Conservation (phyloP, 64 coral and sea anemone genomes). For the Astreopora myriophthalma region DNA sequence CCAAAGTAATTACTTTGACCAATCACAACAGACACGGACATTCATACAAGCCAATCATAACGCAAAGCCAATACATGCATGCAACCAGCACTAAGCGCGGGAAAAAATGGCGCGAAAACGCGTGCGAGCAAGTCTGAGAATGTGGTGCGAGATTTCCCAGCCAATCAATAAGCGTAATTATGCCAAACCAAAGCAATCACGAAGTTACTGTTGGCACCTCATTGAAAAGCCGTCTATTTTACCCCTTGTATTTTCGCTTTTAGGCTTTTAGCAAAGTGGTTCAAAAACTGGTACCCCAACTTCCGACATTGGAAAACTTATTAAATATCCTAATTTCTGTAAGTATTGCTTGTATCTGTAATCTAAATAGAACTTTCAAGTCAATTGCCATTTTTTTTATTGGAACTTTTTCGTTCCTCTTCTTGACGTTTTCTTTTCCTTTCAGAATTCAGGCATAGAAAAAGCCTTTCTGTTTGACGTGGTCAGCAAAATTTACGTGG, state of each 20-base stretch:
- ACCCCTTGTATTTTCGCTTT: not conserved
- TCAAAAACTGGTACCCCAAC: conserved; percentile 82
- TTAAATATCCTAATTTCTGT: conserved; percentile 87
- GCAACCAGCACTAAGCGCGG: no score
- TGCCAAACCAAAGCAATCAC: no score
- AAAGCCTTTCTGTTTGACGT: conserved; percentile 99
- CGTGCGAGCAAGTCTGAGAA: no score
- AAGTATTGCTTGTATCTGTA: not conserved
- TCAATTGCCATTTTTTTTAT: not conserved
- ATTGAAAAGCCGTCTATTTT: no score
- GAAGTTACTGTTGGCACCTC: no score
- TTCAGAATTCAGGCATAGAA: conserved; percentile 96
- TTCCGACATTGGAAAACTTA: conserved; percentile 85
- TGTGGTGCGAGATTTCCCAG: no score
- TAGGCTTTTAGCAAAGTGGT: conserved; percentile 93
- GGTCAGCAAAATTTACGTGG: conserved; percentile 99
- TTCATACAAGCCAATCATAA: no score
- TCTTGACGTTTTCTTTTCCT: not conserved
- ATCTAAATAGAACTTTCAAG: not conserved
- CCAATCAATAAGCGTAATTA: no score
- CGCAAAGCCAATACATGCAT: no score
- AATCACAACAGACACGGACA: no score
- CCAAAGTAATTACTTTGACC: no score
- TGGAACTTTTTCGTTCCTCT: not conserved
- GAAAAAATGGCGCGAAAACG: no score